Base-by-base conservation (phyloP, 1,140 invertebrate species). In the Papilio glaucus region DNA sequence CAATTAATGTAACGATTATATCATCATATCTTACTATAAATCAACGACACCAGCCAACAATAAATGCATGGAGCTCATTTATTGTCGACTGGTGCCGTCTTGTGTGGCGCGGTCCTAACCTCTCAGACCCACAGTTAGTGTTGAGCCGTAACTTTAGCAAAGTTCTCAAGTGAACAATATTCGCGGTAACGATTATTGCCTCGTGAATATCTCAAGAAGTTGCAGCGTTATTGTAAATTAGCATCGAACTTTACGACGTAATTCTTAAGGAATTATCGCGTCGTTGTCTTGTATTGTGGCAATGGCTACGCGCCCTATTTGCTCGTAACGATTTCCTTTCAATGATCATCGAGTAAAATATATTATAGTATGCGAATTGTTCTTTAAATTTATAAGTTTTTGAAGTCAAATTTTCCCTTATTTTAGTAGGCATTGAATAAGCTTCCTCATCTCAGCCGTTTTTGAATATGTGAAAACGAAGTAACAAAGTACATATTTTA, bases 111-210 rank as follows among this genome's bases (percentile, higher is more conserved):
- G 15, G 37, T 21, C 62, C 33, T 65, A 18, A 65, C 18, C 12
- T 10, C 18, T 12, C 5, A 15, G 12, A 38, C 33, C 57, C 57
- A 9, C 62, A 39, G 37, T 65, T 38, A 39, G 62, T 39, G 62
- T 65, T 21, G 62, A 10, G 62, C 62, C 33, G 62, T 65, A 65
- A 73, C 53, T 68, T 68, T 61, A 41, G 39, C 38, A 45, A 74
- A 72, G 70, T 71, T 68, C 62, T 75, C 70, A 41, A 72, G 74
- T 72, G 70, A 21, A 69, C 74, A 61, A 38, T 71, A 38, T 63
- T 65, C 49, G 41, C 53, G 65, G 76, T 77, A 77, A 77, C 75
- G 77, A 70, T 79, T 77, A 79, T 77, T 75, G 75, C 69, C 37
- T 71, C 75, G 71, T 77, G 75, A 79, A 79, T 79, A 79, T 79